Evolutionary conservation across 2,888 invertebrate species (phyloP).

Genomic region (Leptura quadrifasciata): DNA sequence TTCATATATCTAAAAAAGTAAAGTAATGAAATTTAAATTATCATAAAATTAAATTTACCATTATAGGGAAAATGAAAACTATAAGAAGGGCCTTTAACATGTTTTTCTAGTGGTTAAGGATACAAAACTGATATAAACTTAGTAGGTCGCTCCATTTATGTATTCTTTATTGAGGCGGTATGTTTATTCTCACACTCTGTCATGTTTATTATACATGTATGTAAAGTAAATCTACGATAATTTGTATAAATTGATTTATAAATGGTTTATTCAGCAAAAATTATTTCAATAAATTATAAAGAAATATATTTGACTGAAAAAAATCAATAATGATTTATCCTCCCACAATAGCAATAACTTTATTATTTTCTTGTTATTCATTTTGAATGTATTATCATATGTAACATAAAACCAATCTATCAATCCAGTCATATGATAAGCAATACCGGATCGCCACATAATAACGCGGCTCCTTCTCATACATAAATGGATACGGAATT

Average conservation of each 20-base stretch:
- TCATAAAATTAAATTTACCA: not conserved
- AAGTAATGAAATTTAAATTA: not conserved
- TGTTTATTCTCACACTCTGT: slow-evolving; percentile 23
- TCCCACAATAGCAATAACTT: not conserved
- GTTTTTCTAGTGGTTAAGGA: not conserved
- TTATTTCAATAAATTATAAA: not conserved
- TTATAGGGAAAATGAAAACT: not conserved
- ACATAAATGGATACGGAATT: too few relatives aligned
- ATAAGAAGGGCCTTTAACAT: not conserved
- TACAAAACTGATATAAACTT: not conserved
- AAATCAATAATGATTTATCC: not conserved
- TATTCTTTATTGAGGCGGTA: not conserved
- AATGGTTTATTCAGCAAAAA: not conserved
- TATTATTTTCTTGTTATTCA: too few relatives aligned
- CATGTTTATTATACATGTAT: slow-evolving; percentile 1
- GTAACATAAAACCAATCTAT: too few relatives aligned
- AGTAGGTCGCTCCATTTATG: slow-evolving; percentile 9
- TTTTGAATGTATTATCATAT: too few relatives aligned
- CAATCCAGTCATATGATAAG: too few relatives aligned
- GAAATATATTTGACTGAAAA: not conserved
- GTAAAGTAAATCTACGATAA: slow-evolving; percentile 16
- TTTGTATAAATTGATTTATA: not conserved
- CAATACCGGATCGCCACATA: too few relatives aligned
- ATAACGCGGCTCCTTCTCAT: too few relatives aligned
- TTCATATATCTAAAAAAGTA: slow-evolving; percentile 8